phyloP scores from a whole-genome alignment of 2,797 vertebrate species.

The Centroberyx gerrardi region DNA sequence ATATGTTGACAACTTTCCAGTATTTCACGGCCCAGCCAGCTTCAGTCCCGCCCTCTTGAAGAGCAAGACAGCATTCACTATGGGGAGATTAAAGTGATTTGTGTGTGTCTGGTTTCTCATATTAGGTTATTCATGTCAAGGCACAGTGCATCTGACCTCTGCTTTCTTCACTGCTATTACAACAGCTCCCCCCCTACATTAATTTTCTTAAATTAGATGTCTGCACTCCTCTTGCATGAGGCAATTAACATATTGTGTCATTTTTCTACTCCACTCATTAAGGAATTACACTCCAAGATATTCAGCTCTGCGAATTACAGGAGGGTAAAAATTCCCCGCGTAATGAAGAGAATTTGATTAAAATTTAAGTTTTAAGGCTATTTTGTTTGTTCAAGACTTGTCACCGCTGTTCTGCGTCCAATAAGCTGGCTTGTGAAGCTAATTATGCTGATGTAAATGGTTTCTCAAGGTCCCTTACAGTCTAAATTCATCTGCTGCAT shows the following conservation, averaged over 20 bases:
- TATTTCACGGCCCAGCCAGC: not conserved
- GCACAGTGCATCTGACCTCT: constrained; percentile 63
- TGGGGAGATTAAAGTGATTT: constrained; percentile 18
- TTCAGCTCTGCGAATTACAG: constrained; percentile 50
- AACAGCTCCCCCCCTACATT: constrained; percentile 50
- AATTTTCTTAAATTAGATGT: constrained; percentile 74
- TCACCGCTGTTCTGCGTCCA: constrained; percentile 32
- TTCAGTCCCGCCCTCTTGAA: not conserved
- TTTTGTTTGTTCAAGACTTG: constrained; percentile 65
- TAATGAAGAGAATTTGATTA: constrained; percentile 72
- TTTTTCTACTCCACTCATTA: constrained; percentile 61
- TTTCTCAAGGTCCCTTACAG: constrained; percentile 53
- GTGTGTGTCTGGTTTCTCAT: not conserved
- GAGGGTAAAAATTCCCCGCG: constrained; percentile 14
- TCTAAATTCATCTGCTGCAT: constrained; percentile 45
- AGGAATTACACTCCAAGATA: constrained; percentile 55
- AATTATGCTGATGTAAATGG: constrained; percentile 56
- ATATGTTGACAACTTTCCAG: constrained; percentile 1
- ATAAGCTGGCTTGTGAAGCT: constrained; percentile 46
- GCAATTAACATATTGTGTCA: constrained; percentile 75
- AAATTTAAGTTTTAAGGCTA: constrained; percentile 72
- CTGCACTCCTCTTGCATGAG: constrained; percentile 58
- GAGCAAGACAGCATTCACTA: not conserved
- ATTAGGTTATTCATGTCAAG: constrained; percentile 12
- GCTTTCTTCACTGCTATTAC: constrained; percentile 30